phyloP scores from a whole-genome alignment of 2,888 invertebrate species.

The Pristionchus fissidentatus region DNA sequence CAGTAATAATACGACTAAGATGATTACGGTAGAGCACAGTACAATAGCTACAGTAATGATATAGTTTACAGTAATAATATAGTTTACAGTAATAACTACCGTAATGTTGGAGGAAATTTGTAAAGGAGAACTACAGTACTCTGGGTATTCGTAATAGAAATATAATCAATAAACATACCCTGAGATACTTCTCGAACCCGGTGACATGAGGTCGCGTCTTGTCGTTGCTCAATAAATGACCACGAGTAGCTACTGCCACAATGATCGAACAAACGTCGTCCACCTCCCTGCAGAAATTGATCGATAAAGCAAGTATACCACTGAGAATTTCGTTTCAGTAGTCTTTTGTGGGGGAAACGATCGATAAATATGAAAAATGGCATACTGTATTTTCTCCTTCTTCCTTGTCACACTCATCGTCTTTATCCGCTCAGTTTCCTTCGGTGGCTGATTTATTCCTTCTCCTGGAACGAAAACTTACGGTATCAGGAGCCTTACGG shows the following conservation, averaged over 20 bases:
- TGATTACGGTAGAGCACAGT: too few relatives aligned
- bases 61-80: too few relatives aligned
- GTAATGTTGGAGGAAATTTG: too few relatives aligned
- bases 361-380: not conserved
- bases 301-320: too few relatives aligned
- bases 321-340: too few relatives aligned
- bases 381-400: conserved; percentile 1
- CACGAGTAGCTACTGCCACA: not conserved
- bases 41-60: too few relatives aligned
- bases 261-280: conserved; percentile 17
- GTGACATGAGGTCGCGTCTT: not conserved
- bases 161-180: not conserved
- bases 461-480: not conserved
- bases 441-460: not conserved
- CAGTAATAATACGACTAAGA: too few relatives aligned
- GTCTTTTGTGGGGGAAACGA: too few relatives aligned
- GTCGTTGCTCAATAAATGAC: conserved; percentile 15
- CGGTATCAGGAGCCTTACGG: too few relatives aligned
- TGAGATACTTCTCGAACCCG: not conserved
- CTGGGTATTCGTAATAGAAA: not conserved
- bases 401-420: conserved; percentile 1
- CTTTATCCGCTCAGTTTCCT: not conserved
- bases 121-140: too few relatives aligned
- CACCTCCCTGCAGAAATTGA: not conserved
- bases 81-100: too few relatives aligned